phyloP scores from a whole-genome alignment of 2,888 invertebrate genomes.

The Apamea crenata region DNA sequence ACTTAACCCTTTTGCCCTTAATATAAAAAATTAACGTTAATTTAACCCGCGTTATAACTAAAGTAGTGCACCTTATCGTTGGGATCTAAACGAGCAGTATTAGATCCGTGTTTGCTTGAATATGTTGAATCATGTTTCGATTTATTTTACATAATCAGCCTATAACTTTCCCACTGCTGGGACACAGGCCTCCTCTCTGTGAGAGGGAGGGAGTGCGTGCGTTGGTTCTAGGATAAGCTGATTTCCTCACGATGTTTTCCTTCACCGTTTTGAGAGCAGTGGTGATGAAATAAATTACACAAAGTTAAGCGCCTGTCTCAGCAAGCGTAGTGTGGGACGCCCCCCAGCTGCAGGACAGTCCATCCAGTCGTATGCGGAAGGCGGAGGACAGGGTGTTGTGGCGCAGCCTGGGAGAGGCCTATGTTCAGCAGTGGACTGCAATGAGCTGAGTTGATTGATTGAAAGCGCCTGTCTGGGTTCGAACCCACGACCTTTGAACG shows the following conservation, averaged over 20 bases:
- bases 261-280: neutral
- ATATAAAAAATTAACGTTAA: constrained; percentile 35
- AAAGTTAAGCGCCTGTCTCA: no score
- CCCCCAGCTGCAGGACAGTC: no score
- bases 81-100: constrained; percentile 52
- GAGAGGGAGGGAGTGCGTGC: neutral
- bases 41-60: constrained; percentile 20
- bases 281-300: no score
- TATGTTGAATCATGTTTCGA: constrained; percentile 46
- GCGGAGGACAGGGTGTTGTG: no score
- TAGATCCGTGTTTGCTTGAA: constrained; percentile 35
- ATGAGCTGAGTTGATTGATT: no score
- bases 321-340: no score
- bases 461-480: no score
- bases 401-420: no score
- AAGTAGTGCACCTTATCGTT: constrained; percentile 51
- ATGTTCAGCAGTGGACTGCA: no score
- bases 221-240: neutral
- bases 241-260: neutral
- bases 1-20: constrained; percentile 48
- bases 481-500: no score
- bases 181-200: neutral
- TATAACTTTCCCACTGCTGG: neutral
- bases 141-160: constrained; percentile 19
- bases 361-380: no score